These are phyloP conservation scores for Diaperis boleti DNA, from an alignment of 2,888 invertebrate genomes.

Conservation along the genomic window DNA sequence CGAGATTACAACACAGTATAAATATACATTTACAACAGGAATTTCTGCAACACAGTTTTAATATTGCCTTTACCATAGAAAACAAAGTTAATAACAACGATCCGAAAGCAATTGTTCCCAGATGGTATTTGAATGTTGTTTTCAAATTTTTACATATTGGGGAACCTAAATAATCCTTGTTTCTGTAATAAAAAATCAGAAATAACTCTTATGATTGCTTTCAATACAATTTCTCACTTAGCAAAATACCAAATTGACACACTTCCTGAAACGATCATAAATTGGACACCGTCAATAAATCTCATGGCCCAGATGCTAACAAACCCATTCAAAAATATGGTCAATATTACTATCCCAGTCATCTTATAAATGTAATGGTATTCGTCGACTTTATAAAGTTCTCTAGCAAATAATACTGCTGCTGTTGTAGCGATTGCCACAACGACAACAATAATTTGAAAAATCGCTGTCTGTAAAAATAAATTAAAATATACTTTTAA, in stretches of 20 bases:
- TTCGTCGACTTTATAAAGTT: slow-evolving; percentile 19
- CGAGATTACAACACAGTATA: slow-evolving; percentile 39
- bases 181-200: slow-evolving; percentile 43
- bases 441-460: slow-evolving; percentile 58
- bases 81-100: slow-evolving; percentile 53
- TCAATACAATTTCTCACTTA: too few species aligned
- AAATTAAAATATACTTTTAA: not conserved
- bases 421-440: slow-evolving; percentile 46
- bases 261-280: slow-evolving; percentile 74
- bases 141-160: slow-evolving; percentile 48
- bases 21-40: slow-evolving; percentile 30
- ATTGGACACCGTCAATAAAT: slow-evolving; percentile 74
- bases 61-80: slow-evolving; percentile 44
- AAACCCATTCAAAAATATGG: slow-evolving; percentile 64
- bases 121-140: slow-evolving; percentile 50
- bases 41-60: slow-evolving; percentile 5
- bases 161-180: slow-evolving; percentile 48
- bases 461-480: not conserved
- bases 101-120: slow-evolving; percentile 54
- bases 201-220: too few species aligned
- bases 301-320: slow-evolving; percentile 73
- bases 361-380: slow-evolving; percentile 44
- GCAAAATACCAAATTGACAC: slow-evolving; percentile 75
- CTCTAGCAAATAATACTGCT: slow-evolving; percentile 47
- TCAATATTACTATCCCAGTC: slow-evolving; percentile 50